Evolutionary conservation across 2,797 vertebrate genomes (phyloP), one percentile per base, ranked within the genome.

Genomic region (Lagocephalus sceleratus): DNA sequence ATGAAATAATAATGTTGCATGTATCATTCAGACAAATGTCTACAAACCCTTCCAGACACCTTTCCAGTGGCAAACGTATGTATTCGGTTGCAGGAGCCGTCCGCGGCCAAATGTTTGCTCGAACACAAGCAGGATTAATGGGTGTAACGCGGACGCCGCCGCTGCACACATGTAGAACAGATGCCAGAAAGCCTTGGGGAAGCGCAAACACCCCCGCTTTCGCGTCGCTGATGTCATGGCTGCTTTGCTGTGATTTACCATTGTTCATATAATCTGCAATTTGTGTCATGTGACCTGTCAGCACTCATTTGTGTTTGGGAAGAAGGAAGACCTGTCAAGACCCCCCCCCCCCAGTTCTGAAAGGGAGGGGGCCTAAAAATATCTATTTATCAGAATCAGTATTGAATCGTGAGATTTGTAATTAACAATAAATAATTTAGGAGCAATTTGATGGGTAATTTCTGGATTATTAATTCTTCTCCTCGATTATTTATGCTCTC

Each of bases 161-260:
- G 71, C 75, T 58, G 67, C 76, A 74, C 81, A 84, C 84, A 81
- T 86, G 85, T 74, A 85, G 79, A 89, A 87, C 86, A 89, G 87
- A 84, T 90, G 87, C 81, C 73, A 56, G 75, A n/a, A 73, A 87
- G 87, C 87, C 88, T 86, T 84, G 82, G 87, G 87, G 88, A 85
- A 77, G 77, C 50, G 10, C 82, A 82, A 81, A 80, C 73, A 77
- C 83, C 85, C 81, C 76, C 68, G 19, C 78, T 76, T 76, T 74
- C 79, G 80, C 79, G 56, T 76, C 48, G 71, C 68, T 79, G 79
- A 78, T 82, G 76, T 79, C 74, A 57, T 47, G 68, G 74, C 81
- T 82, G 81, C 79, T 88, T 84, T 74, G 70, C 69, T 67, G 76
- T 84, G 83, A 88, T 87, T 85, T 88, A 79, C 76, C 76, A 75